Evolutionary conservation across 2,888 invertebrate genomes (phyloP).

Genomic region (Icerya purchasi): DNA sequence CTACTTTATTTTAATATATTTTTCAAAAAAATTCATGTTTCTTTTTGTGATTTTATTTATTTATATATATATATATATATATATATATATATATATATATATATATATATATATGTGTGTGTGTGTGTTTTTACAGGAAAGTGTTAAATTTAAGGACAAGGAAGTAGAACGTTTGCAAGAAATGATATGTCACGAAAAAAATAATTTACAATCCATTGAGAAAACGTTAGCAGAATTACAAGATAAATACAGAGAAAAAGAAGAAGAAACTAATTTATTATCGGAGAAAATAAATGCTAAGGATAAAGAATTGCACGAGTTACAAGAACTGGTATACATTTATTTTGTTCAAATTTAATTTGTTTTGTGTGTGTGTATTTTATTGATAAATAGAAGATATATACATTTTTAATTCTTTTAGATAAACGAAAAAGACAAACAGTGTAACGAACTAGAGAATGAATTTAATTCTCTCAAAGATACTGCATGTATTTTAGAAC

Average conservation of each 20-base stretch:
- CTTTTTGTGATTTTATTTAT: no score
- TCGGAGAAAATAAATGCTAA: not conserved
- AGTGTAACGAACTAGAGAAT: not conserved
- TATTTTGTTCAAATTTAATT: not conserved
- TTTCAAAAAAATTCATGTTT: no score
- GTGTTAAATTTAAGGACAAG: no score
- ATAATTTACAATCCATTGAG: not conserved
- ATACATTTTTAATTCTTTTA: no score
- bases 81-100: no score
- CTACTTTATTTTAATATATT: no score
- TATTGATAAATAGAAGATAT: no score
- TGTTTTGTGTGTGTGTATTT: not conserved
- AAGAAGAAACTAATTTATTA: not conserved
- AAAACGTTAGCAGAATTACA: not conserved
- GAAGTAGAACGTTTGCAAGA: not conserved
- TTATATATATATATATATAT: no score
- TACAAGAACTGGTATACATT: not conserved
- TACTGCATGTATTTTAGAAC: not conserved
- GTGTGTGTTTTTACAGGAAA: no score
- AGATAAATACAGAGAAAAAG: not conserved
- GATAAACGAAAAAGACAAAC: not conserved
- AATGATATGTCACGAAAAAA: not conserved
- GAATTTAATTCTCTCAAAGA: not conserved
- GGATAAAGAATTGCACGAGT: not conserved
- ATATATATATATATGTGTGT: no score